Evolutionary conservation across 2,113 vertebrate species (phyloP).

Genomic region (Rhadina sibilatrix): DNA sequence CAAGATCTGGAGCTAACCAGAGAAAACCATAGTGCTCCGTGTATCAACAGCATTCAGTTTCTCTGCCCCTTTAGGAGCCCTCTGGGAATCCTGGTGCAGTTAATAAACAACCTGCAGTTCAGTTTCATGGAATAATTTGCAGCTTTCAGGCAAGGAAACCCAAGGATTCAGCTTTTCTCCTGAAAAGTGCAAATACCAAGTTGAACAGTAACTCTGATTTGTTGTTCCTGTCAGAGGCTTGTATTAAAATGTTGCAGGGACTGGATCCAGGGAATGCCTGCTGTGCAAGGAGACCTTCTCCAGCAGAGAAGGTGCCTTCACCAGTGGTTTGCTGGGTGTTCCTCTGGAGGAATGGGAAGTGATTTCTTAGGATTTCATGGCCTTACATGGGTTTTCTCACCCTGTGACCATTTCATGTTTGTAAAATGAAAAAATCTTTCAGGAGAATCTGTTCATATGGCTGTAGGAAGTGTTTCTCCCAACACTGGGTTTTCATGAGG

Average conservation of each 20-base stretch:
- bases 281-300: background rate
- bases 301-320: background rate
- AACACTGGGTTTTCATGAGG: background rate
- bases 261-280: background rate
- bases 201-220: background rate
- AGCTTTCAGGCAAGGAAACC: background rate
- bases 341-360: background rate
- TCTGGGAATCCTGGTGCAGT: background rate
- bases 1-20: background rate
- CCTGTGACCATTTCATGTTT: background rate
- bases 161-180: background rate
- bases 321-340: background rate
- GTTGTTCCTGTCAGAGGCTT: background rate
- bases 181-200: background rate
- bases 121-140: background rate
- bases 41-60: fast-evolving
- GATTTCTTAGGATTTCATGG: background rate
- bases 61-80: background rate
- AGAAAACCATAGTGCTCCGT: fast-evolving
- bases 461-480: background rate
- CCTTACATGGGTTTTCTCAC: fast-evolving
- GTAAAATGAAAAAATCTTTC: background rate
- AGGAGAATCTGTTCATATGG: background rate
- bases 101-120: background rate
- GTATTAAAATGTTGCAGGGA: background rate